Evolutionary conservation across 2,888 invertebrate genomes (phyloP).

Genomic region (Tetramorium bicarinatum): DNA sequence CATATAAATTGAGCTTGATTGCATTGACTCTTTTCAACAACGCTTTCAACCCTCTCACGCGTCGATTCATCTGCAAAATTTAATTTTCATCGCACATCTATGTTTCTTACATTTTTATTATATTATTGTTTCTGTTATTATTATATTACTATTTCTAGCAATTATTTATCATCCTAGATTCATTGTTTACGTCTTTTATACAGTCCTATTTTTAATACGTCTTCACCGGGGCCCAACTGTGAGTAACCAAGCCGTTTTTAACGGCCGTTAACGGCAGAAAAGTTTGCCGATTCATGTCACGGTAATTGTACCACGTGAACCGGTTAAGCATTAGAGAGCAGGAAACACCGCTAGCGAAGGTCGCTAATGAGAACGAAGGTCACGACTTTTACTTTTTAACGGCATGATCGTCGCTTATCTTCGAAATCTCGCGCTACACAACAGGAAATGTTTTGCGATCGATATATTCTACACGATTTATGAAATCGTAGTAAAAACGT

Average conservation of each 20-base stretch:
- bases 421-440: neutral
- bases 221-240: neutral
- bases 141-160: neutral
- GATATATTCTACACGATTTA: neutral
- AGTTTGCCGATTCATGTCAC: constrained; percentile 10
- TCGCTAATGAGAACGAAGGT: constrained; percentile 34
- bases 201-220: neutral
- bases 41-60: neutral
- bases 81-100: neutral
- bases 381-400: constrained; percentile 38
- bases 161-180: neutral
- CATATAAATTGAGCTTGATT: neutral
- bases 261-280: neutral
- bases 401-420: neutral
- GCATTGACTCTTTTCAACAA: constrained; percentile 15
- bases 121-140: constrained; percentile 3
- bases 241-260: constrained; percentile 6
- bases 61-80: neutral
- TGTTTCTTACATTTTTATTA: neutral
- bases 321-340: constrained; percentile 28
- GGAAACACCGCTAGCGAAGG: constrained; percentile 35
- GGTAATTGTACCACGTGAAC: constrained; percentile 7
- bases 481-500: neutral
- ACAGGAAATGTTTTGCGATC: neutral
- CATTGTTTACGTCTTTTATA: neutral